These are phyloP conservation scores for Oikopleura albicans DNA, from an alignment of 23 tunicate genomes.

Conservation along the genomic window DNA sequence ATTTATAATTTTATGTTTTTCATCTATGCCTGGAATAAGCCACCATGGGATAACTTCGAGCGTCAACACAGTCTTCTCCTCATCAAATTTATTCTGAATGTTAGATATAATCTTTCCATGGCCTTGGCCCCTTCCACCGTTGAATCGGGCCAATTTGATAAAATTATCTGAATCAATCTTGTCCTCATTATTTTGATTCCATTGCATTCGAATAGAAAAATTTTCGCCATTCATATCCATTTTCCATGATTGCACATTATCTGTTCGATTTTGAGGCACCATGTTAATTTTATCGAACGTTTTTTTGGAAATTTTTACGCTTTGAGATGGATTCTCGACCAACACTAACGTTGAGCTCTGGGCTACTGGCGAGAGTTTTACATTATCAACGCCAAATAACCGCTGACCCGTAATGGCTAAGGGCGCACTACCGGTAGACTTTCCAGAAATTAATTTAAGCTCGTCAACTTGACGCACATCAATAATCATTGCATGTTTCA, in stretches of 20 bases:
- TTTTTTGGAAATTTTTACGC: not conserved
- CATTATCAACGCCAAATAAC: not conserved
- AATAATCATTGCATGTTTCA: not conserved
- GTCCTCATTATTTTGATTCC: not conserved
- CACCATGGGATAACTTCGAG: conserved; percentile 15
- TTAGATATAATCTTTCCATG: not conserved
- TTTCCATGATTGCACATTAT: not conserved
- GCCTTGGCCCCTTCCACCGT: not conserved
- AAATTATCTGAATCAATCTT: not conserved
- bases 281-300: not conserved
- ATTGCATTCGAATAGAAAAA: not conserved
- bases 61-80: not conserved
- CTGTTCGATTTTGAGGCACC: not conserved
- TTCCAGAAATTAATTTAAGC: not conserved
- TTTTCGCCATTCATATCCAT: not conserved
- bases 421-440: not conserved
- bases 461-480: not conserved
- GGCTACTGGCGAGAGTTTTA: not conserved
- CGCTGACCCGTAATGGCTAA: not conserved
- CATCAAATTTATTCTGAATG: not conserved
- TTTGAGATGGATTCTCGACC: not conserved
- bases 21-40: not conserved
- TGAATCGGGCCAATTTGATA: not conserved
- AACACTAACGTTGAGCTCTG: not conserved
- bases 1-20: no score